Percentiles rank a stretch among this genome's conserved stretches.
phyloP scores from a whole-genome alignment of 2,113 vertebrate species.

The Pitta sordida region DNA sequence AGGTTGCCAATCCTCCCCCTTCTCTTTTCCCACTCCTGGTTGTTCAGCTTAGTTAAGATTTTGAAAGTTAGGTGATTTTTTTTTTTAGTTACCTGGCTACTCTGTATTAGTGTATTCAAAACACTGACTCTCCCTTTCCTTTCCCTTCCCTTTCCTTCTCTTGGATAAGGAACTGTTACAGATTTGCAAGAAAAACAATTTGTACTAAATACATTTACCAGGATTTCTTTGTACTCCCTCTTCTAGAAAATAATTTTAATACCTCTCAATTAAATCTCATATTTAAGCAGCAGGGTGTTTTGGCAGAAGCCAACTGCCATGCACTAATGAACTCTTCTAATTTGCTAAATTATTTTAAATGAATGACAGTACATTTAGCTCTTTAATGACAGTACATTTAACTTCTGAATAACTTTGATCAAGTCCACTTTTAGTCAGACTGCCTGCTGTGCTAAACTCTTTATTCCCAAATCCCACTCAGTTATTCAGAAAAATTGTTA shows the following conservation, averaged over 20 bases:
- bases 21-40: neutral
- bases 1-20: neutral
- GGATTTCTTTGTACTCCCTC: constrained; percentile 15
- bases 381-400: constrained; percentile 53
- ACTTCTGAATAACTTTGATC: constrained; percentile 58
- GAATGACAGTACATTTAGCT: constrained; percentile 45
- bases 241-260: constrained; percentile 55
- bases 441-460: constrained; percentile 38
- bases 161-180: neutral
- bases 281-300: constrained; percentile 62
- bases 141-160: neutral
- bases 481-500: constrained; percentile 12
- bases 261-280: constrained; percentile 56
- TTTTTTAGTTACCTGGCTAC: neutral
- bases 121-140: neutral
- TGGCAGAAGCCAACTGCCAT: constrained; percentile 30
- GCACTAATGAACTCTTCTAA: constrained; percentile 59
- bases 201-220: neutral
- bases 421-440: constrained; percentile 35
- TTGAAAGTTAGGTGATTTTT: neutral
- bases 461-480: constrained; percentile 8
- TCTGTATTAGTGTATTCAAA: neutral
- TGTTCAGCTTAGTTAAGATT: neutral
- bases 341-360: constrained; percentile 63
- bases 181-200: neutral